A percentile compares a stretch with the other conserved stretches of the same genome.
phyloP scores from a whole-genome alignment of 2,113 vertebrate species.

The Erythrolamprus reginae region DNA sequence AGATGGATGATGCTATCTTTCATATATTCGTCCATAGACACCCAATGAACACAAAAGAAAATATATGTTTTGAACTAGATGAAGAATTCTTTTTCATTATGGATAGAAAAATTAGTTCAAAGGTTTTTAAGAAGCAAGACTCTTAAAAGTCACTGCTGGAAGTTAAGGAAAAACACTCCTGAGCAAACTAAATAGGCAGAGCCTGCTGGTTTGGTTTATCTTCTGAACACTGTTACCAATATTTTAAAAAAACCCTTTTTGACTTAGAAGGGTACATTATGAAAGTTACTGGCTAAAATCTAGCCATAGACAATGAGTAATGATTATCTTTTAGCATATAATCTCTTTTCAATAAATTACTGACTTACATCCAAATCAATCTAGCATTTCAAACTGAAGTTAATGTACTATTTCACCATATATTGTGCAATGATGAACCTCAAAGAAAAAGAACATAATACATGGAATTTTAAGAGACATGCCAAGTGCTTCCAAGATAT shows the following conservation, averaged over 20 bases:
- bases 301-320: not conserved
- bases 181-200: not conserved
- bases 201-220: not conserved
- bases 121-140: not conserved
- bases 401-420: not conserved
- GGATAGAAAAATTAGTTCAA: not conserved
- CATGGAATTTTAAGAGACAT: not conserved
- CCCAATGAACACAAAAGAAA: not conserved
- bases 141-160: not conserved
- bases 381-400: not conserved
- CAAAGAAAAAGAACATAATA: not conserved
- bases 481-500: not conserved
- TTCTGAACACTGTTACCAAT: not conserved
- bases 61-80: not conserved
- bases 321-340: not conserved
- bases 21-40: not conserved
- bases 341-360: not conserved
- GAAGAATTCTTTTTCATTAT: not conserved
- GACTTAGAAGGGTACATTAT: not conserved
- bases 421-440: not conserved
- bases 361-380: not conserved
- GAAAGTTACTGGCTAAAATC: not conserved
- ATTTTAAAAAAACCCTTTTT: not conserved
- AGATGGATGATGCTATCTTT: not conserved
- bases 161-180: not conserved